phyloP scores from a whole-genome alignment of 2,113 vertebrate genomes.

The Capra hircus region DNA sequence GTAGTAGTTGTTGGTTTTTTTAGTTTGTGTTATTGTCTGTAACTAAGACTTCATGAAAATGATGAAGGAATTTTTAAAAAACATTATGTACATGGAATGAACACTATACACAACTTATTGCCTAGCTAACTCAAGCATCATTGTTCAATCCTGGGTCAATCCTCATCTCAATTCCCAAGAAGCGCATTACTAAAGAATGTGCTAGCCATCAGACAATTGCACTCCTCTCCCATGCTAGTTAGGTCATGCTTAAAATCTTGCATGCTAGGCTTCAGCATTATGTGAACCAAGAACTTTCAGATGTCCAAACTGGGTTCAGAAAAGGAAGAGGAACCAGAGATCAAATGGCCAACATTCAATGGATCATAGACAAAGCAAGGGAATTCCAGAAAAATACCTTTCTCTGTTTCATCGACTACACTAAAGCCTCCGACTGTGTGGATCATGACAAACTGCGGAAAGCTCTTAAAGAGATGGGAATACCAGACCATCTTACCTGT shows the following conservation, averaged over 20 bases:
- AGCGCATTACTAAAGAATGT: background rate
- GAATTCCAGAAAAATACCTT: background rate
- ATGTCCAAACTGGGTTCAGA: background rate
- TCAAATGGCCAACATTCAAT: background rate
- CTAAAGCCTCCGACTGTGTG: background rate
- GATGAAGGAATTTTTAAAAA: background rate
- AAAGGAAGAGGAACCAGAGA: background rate
- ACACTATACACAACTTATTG: background rate
- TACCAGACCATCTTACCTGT: background rate
- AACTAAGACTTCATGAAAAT: background rate
- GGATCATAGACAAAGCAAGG: background rate
- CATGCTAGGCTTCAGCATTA: background rate
- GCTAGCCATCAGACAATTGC: background rate
- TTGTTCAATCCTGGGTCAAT: background rate
- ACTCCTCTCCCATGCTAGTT: background rate
- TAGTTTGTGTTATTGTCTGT: background rate
- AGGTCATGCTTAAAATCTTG: background rate
- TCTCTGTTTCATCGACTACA: background rate
- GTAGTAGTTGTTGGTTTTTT: background rate
- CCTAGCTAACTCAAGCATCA: background rate
- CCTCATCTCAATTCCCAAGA: background rate
- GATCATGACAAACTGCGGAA: background rate
- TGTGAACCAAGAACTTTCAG: background rate
- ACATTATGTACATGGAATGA: background rate
- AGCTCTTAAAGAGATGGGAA: background rate